Base-by-base conservation (phyloP, 2,113 vertebrate species). In the Argyrosomus japonicus region DNA sequence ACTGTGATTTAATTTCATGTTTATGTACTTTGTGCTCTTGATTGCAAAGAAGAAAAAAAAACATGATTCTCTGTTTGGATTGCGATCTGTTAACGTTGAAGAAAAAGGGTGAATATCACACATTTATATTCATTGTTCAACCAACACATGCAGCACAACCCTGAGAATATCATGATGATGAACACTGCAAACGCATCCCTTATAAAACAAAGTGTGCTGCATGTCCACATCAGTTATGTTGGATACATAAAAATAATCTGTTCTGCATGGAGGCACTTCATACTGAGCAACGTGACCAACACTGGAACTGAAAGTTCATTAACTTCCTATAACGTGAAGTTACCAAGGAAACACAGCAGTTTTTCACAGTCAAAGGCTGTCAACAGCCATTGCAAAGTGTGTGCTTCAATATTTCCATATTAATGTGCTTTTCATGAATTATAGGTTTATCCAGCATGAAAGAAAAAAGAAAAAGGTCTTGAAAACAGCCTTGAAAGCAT, bases 221-320 rank as follows among this genome's bases (percentile, higher is more conserved):
- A 47, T 62, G 57, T 36, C 47, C 25, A 36, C 14, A 70, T 76
- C 47, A 10, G 36, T 48, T 25, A 48, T 47, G 15, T 29, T 21
- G 25, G 14, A 56, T 40, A 17, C 10, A n/a, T 65, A 5, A 27
- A 74, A 51, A 53, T 23, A 57, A 65, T 29, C 11, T 70, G n/a
- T 27, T 76, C 11, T 63, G 40, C 21, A 64, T 50, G 60, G 51
- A n/a, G 25, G 53, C 13, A 10, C 12, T 9, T 79, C 36, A 54
- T 6, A 23, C 13, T 21, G 18, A 50, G 53, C 60, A 58, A 40
- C 5, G 6, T 27, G 14, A 65, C 56, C 51, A 60, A 60, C 23
- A 18, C 19, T 32, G 21, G 32, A 75, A 64, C 8, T 9, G 11
- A 32, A 72, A 51, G 40, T 67, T 85, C 27, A 73, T 68, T 50